Evolutionary conservation across 2,113 vertebrate genomes (phyloP).

Genomic region (Rana temporaria): DNA sequence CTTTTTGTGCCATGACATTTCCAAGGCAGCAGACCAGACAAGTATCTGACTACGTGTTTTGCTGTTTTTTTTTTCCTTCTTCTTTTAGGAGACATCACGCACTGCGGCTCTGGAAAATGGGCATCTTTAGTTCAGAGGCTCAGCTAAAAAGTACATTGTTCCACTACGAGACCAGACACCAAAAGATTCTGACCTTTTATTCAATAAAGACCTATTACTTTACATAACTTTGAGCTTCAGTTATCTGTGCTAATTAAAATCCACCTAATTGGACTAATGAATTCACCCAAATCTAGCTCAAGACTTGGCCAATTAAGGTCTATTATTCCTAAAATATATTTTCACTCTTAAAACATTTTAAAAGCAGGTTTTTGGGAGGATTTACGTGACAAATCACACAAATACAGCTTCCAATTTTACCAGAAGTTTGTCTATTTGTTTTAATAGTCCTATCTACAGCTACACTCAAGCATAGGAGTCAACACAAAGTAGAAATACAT

Average conservation of each 20-base stretch:
- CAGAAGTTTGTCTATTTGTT: no score
- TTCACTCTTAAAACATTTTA: no score
- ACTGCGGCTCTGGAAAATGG: constrained; percentile 13
- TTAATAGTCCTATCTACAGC: no score
- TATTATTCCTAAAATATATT: neutral
- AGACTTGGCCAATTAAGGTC: neutral
- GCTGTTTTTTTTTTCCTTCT: neutral
- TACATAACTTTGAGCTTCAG: constrained; percentile 2
- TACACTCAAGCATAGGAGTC: no score
- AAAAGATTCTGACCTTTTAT: constrained; percentile 17
- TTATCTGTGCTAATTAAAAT: constrained; percentile 41
- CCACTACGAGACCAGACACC: neutral
- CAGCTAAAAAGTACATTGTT: constrained; percentile 18
- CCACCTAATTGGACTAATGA: constrained; percentile 24
- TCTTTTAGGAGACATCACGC: constrained; percentile 17
- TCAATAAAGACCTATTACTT: constrained; percentile 36
- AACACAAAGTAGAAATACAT: no score
- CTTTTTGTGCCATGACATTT: constrained; percentile 48
- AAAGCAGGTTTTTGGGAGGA: no score
- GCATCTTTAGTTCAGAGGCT: neutral
- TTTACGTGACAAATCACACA: no score
- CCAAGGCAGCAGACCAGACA: constrained; percentile 47
- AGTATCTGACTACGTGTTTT: constrained; percentile 38
- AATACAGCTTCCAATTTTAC: no score
- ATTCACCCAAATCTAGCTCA: neutral